Evolutionary conservation across 2,888 invertebrate genomes (phyloP), one percentile per base, ranked within the genome.

Genomic region (Drosophila acutilabella): DNA sequence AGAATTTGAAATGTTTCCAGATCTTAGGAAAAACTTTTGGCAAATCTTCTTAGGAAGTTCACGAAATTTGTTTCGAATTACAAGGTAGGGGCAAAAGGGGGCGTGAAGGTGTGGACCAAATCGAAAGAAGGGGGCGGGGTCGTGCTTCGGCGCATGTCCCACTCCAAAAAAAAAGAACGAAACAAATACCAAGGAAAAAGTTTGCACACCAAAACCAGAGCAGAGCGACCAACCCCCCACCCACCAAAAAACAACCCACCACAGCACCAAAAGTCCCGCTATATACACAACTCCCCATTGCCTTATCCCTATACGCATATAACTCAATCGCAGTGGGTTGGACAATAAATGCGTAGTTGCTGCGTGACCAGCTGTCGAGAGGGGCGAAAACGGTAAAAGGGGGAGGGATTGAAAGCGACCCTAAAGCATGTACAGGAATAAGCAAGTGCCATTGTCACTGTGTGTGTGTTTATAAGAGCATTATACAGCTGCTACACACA

Each of bases 331-430:
- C 62, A 52, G 30, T 45, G 57, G 54, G 73, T 64, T 65, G 75
- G 65, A 70, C 57, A 61, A 50, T 18, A 62, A 65, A 62, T 72
- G 67, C 74, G 78, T 72, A 62, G 52, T 23, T 52, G 60, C 41
- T 59, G 58, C 56, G 59, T 65, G 61, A 42, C 30, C 41, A 48
- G 16, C 53, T 30, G 30, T 30, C 30, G 44, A 40, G 20, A 14
- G 48, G 52, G 41, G 4, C 4, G 38, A 10, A 14, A n/a, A 10
- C 2, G 8, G 16, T 11, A 36, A 13, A 11, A 4, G 18, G 61
- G 41, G 16, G 42, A 45, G 52, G 69, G 66, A 45, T 50, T 41
- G 64, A 41, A 65, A 71, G n/a, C 54, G 56, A 57, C 40, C 30
- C 48, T n/a, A 40, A 44, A 42, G 51, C 33, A 51, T 48, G 54